Conservation (phyloP, 2,113 vertebrate species). For the Murina feae region DNA sequence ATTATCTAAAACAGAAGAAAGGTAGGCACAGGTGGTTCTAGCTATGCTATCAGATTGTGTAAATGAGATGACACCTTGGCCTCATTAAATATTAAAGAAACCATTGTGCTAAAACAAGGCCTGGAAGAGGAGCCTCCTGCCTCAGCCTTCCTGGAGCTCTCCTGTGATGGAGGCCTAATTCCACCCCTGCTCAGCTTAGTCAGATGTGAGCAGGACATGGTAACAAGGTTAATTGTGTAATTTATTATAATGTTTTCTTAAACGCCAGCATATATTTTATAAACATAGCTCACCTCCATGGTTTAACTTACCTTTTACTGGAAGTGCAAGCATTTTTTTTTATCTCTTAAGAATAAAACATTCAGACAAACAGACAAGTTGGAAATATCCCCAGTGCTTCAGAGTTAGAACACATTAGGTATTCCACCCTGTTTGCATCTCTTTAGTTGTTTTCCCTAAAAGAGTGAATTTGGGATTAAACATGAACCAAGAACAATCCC, state of each 20-base stretch:
- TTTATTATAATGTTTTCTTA: not conserved
- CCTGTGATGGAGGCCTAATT: not conserved
- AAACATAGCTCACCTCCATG: not conserved
- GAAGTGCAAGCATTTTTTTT: conserved; percentile 45
- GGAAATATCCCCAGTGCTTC: conserved; percentile 55
- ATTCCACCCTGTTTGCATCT: conserved; percentile 70
- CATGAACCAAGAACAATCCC: conserved; percentile 76
- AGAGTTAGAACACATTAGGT: conserved; percentile 63
- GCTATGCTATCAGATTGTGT: not conserved
- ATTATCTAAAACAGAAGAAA: conserved; percentile 17
- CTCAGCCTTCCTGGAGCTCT: not conserved
- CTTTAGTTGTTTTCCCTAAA: conserved; percentile 77
- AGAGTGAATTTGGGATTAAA: conserved; percentile 75
- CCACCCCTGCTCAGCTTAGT: not conserved
- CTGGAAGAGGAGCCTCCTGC: not conserved
- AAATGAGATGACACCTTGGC: not conserved
- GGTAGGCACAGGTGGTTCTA: not conserved
- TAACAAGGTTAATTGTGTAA: not conserved
- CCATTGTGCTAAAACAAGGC: not conserved
- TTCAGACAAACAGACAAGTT: conserved; percentile 14
- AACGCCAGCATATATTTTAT: conserved; percentile 46
- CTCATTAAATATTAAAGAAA: conserved; percentile 19
- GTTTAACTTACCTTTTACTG: not conserved
- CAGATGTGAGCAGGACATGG: not conserved
- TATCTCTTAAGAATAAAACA: conserved; percentile 53